phyloP scores from a whole-genome alignment of 2,113 vertebrate genomes.

The Vidua chalybeata region DNA sequence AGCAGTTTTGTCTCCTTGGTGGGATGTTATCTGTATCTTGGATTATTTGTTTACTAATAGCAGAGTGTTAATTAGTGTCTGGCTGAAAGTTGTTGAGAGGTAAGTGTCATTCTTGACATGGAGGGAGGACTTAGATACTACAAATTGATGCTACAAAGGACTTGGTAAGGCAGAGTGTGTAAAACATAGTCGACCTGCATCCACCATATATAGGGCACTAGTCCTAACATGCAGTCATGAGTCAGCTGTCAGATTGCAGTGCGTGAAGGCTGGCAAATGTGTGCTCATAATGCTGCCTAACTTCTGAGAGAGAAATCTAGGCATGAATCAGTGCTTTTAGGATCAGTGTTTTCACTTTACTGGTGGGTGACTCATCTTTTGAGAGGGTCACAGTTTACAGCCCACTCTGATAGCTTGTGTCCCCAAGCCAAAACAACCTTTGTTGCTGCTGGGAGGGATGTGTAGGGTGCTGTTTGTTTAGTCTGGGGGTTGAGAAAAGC shows the following conservation, averaged over 20 bases:
- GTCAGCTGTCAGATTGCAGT: background rate
- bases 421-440: background rate
- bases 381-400: background rate
- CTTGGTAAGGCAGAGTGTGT: background rate
- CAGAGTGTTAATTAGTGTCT: background rate
- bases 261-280: background rate
- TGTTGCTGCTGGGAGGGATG: background rate
- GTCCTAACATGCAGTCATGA: background rate
- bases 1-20: background rate
- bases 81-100: background rate
- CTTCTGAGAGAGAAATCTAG: background rate
- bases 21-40: background rate
- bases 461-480: background rate
- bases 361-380: background rate
- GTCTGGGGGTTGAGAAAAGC: background rate
- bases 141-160: background rate
- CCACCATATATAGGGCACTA: accelerated
- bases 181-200: background rate
- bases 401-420: background rate
- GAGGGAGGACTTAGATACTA: background rate
- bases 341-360: background rate
- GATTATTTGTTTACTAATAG: background rate
- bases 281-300: background rate
- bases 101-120: background rate
- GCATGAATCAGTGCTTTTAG: background rate